Conservation (phyloP, 2,888 invertebrate species). For the Plemyria rubiginata region DNA sequence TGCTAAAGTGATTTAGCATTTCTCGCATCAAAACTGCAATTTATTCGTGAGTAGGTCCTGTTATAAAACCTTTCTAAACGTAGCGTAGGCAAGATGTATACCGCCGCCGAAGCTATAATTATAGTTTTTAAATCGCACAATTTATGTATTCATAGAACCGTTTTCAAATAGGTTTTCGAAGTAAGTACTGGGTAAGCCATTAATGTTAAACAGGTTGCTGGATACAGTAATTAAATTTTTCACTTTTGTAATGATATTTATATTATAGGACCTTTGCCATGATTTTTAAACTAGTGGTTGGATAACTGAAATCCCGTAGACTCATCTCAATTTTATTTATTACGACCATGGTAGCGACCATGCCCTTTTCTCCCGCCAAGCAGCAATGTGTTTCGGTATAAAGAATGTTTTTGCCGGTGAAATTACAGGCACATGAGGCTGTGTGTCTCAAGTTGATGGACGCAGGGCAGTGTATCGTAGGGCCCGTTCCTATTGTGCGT, state of each 20-base stretch:
- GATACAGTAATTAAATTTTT: not conserved
- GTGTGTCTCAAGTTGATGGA: too few relatives aligned
- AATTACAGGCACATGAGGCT: too few relatives aligned
- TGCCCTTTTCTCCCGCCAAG: too few relatives aligned
- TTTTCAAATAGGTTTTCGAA: not conserved
- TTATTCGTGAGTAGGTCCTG: conserved; percentile 9
- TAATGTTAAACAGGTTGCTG: not conserved
- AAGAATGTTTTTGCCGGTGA: too few relatives aligned
- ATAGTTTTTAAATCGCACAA: conserved; percentile 3
- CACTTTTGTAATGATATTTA: too few relatives aligned
- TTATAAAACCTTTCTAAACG: conserved; percentile 16
- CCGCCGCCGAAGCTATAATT: not conserved
- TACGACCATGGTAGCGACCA: too few relatives aligned
- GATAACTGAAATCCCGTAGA: not conserved
- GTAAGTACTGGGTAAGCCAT: not conserved
- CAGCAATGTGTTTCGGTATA: too few relatives aligned
- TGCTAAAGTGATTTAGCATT: conserved; percentile 27
- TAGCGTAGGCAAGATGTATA: conserved; percentile 3
- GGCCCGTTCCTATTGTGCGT: too few relatives aligned
- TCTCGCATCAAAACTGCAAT: conserved; percentile 20
- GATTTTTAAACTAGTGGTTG: not conserved
- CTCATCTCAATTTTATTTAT: not conserved
- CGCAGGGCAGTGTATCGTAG: too few relatives aligned
- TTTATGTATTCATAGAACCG: not conserved
- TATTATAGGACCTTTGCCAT: not conserved